Conservation (phyloP, 2,888 invertebrate species). For the Pasiphila rectangulata region DNA sequence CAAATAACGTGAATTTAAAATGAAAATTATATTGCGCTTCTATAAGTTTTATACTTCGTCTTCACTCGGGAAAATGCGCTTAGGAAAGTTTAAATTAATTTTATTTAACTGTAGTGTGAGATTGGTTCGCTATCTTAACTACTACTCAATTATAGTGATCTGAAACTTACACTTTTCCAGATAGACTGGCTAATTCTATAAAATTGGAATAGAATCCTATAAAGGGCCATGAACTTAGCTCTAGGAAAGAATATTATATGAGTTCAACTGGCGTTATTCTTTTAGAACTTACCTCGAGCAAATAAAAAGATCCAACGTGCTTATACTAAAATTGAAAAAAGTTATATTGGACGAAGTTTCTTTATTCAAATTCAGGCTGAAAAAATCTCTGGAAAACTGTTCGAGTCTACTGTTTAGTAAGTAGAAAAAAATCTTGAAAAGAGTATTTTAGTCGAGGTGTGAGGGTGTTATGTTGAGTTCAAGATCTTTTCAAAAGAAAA, state of each 20-base stretch:
- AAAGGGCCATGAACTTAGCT: too few species aligned
- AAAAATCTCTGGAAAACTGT: constrained; percentile 30
- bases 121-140: constrained; percentile 22
- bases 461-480: constrained; percentile 14
- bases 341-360: constrained; percentile 37
- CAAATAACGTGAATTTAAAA: too few species aligned
- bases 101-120: constrained; percentile 26
- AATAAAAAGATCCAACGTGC: constrained; percentile 33
- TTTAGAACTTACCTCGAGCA: constrained; percentile 28
- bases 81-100: constrained; percentile 27
- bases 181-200: background rate
- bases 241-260: too few species aligned
- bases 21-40: too few species aligned
- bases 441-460: constrained; percentile 22
- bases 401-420: constrained; percentile 22
- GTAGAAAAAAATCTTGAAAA: constrained; percentile 24
- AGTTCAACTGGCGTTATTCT: background rate
- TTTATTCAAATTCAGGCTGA: constrained; percentile 33
- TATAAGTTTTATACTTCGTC: constrained; percentile 2
- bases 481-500: constrained; percentile 4
- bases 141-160: constrained; percentile 24
- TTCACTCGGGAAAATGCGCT: constrained; percentile 18
- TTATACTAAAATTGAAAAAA: constrained; percentile 37
- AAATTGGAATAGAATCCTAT: too few species aligned
- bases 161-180: constrained; percentile 17